phyloP scores from a whole-genome alignment of 2,113 vertebrate species.

The Apeltes quadracus region DNA sequence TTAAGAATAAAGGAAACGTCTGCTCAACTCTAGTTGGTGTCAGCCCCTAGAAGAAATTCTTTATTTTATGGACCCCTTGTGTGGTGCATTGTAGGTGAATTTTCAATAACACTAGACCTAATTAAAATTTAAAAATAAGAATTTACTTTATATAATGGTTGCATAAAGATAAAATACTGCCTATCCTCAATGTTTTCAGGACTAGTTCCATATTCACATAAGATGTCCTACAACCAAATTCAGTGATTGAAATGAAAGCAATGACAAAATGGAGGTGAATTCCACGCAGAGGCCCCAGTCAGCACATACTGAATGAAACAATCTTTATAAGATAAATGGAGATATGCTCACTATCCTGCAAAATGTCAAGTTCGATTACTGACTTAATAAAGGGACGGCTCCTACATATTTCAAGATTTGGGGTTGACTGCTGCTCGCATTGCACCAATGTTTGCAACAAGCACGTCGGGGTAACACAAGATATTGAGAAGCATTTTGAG shows the following conservation, averaged over 20 bases:
- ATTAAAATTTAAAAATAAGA: too few relatives aligned
- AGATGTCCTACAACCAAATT: neutral
- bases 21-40: too few relatives aligned
- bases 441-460: neutral
- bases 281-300: neutral
- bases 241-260: neutral
- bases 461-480: too few relatives aligned
- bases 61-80: too few relatives aligned
- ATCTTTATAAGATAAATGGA: neutral
- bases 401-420: neutral
- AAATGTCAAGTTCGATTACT: neutral
- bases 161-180: neutral
- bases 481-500: too few relatives aligned
- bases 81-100: too few relatives aligned
- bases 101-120: too few relatives aligned
- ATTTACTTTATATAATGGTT: too few relatives aligned
- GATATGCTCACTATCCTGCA: neutral
- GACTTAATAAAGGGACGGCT: too few relatives aligned
- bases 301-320: neutral
- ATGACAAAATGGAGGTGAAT: neutral
- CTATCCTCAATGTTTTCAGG: too few relatives aligned
- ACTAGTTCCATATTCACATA: neutral
- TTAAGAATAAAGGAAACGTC: conserved; percentile 98
- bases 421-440: conserved; percentile 21
- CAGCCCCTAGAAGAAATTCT: too few relatives aligned